Base-by-base conservation (phyloP, 2,113 vertebrate genomes). In the Apodemus sylvaticus region DNA sequence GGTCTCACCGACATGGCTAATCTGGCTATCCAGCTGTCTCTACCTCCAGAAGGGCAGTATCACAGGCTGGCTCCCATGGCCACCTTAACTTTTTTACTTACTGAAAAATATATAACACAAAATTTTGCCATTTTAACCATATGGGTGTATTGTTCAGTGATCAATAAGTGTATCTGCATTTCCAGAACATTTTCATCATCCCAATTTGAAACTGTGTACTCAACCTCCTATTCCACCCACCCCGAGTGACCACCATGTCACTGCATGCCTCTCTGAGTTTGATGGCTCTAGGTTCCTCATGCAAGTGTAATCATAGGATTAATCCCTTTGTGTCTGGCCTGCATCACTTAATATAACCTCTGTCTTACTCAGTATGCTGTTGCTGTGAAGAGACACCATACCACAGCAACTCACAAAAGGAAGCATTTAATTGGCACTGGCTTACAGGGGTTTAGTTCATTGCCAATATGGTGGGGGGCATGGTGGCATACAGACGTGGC, bases 271-370 rank as follows among this genome's bases (percentile, higher is more conserved):
- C 22, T 26, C 1, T 7, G 19, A 36, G 16, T 60, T 0, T 45
- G 48, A 17, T 7, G 12, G 4, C 51, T 19, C 29, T 39, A 10
- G 68, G 17, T 29, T 7, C n/a, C 55, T 53, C 24, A 0, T 7
- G 0, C 14, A 36, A 78, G 34, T 8, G 60, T 19, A 31, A 68
- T 64, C 13, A 5, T 3, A 24, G 5, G 17, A 7, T 62, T 1
- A 29, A 55, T 34, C 58, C 34, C 4, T 85, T 39, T 39, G 42
- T 71, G 11, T n/a, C 20, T 24, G 86, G 36, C 26, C 68, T 62
- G 2, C 53, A 68, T 58, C 60, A 34, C 70, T 51, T 22, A 58
- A 66, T 34, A 16, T 2, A 7, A 48, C 51, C 19, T 55, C 51
- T 55, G 48, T 22, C 31, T 2, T 36, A 53, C 48, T 53, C 4